Base-by-base conservation (phyloP, 2,113 vertebrate species). In the Dicentrarchus labrax region DNA sequence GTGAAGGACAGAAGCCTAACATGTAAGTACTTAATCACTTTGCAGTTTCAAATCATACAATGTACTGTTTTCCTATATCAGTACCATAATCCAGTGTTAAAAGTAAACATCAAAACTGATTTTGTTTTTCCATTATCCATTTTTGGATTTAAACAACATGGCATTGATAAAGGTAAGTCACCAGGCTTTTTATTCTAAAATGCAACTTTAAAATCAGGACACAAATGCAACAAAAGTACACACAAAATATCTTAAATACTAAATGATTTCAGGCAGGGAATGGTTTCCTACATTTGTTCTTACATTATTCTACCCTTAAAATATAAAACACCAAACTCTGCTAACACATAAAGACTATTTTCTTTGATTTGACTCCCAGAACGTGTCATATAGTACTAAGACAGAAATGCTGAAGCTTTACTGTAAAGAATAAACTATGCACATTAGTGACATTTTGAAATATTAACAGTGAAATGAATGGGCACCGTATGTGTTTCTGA, bases 381-480 rank as follows among this genome's bases (percentile, higher is more conserved):
- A 91, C 51, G 61, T 85, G 54, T 59, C 72, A 74, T 53, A 78
- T 60, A 70, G 61, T 39, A 78, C 64, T 65, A 19, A 57, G 47
- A 54, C 30, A 75, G 73, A 72, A 77, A 86, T 80, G 78, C 57
- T 86, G 22, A 86, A 71, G 43, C 73, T 11, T 5, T 8, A 45
- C 67, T 76, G 43, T 76, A 82, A 88, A 88, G 64, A 84, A 83
- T 72, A 76, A 85, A 56, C 45, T 73, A 56, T 60, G 68, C 69
- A 89, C 70, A 83, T 89, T 82, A 84, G 80, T 75, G 76, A 69
- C 77, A 82, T 76, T 89, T 82, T 92, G 74, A 92, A 86, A 88
- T 78, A 91, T 91, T 83, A 83, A 86, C 57, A 87, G 78, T 88
- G 82, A 92, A 91, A 86, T 91, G 30, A 89, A 90, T 83, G 56